These are phyloP conservation scores for Oncorhynchus tshawytscha DNA, from an alignment of 2,113 vertebrate genomes.

Conservation along the genomic window DNA sequence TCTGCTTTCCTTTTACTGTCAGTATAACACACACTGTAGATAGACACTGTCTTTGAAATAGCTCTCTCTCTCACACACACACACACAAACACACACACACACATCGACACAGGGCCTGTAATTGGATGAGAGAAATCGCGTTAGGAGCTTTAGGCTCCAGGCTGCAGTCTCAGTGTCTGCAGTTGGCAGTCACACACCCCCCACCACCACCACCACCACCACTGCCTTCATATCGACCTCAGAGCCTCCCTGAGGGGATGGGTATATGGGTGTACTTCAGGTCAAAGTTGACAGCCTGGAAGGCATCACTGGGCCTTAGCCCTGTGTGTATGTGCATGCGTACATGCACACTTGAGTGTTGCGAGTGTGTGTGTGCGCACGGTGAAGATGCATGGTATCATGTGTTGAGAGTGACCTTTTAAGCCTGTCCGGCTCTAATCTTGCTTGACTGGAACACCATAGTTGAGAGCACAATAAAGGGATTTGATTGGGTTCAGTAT, in stretches of 20 bases:
- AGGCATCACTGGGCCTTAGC: constrained; percentile 24
- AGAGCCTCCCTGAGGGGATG: neutral
- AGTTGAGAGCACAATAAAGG: constrained; percentile 53
- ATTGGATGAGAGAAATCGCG: constrained; percentile 57
- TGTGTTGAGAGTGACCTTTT: constrained; percentile 19
- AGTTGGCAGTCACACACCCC: constrained; percentile 6
- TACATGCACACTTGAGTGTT: no score
- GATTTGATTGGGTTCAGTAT: constrained; percentile 39
- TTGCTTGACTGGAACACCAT: constrained; percentile 23
- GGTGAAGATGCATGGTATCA: constrained; percentile 5
- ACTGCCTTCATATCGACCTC: neutral
- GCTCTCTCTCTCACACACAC: neutral
- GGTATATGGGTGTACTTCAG: no score
- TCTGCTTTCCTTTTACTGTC: neutral
- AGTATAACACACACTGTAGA: neutral
- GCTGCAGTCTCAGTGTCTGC: constrained; percentile 27
- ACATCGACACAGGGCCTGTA: constrained; percentile 32
- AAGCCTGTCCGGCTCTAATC: constrained; percentile 42
- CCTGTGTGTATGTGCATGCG: no score
- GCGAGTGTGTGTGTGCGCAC: no score
- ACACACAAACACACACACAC: neutral
- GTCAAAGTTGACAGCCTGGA: constrained; percentile 1
- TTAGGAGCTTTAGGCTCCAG: constrained; percentile 43
- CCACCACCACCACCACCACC: neutral
- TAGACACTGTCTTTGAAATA: neutral